A percentile compares a stretch with the other conserved stretches of the same genome.
These are phyloP conservation scores for Hyperopisus bebe DNA, from an alignment of 2,113 vertebrate genomes.

Conservation along the genomic window DNA sequence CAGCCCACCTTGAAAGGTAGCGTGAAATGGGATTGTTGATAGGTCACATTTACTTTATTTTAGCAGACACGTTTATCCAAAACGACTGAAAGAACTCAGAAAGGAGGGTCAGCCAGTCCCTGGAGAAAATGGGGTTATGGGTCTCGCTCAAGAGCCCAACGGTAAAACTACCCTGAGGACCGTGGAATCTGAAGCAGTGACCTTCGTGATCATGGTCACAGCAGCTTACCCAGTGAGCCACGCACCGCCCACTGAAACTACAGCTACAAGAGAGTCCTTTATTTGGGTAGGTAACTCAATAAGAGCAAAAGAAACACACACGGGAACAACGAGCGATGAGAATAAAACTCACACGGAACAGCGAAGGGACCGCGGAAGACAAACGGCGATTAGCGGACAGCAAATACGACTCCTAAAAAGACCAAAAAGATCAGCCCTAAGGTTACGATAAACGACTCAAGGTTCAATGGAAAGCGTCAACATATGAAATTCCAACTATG, in stretches of 20 bases:
- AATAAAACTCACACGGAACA: neutral
- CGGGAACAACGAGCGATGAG: neutral
- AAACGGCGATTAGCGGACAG: conserved; percentile 21
- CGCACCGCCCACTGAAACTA: neutral
- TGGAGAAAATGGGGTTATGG: neutral
- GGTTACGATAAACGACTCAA: neutral
- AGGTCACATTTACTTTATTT: neutral
- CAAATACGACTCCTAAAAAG: conserved; percentile 14
- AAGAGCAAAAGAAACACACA: neutral
- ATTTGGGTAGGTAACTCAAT: neutral
- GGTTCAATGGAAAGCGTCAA: neutral
- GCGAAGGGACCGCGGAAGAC: neutral
- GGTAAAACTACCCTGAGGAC: neutral
- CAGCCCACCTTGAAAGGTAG: neutral
- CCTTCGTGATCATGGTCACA: neutral
- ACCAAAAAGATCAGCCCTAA: neutral
- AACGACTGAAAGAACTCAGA: neutral
- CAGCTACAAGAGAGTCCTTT: neutral
- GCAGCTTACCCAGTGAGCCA: neutral
- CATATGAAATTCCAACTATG: neutral
- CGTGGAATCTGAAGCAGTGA: neutral
- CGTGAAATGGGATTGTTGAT: neutral
- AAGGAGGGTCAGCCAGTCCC: neutral
- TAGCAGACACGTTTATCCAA: neutral
- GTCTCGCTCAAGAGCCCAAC: neutral